A percentile compares a stretch with the other conserved stretches of the same genome.
These are phyloP conservation scores for Lordiphosa fenestrarum DNA, from an alignment of 2,888 invertebrate species.

Conservation along the genomic window DNA sequence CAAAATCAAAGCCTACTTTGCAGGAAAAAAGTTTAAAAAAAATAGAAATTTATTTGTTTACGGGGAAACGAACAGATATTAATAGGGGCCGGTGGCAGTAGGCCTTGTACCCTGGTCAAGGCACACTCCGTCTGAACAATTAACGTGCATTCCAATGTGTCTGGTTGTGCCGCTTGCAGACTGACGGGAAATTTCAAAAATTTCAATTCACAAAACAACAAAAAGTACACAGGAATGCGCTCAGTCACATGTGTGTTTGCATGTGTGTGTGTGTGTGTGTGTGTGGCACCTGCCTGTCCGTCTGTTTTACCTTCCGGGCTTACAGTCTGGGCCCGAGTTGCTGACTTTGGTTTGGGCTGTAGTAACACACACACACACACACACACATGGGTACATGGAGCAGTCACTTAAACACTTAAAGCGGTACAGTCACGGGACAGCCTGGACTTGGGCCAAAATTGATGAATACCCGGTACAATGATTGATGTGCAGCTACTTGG, in stretches of 20 bases:
- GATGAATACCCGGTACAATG: too few species aligned
- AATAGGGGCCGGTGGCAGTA: too few species aligned
- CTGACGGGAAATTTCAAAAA: slow-evolving; percentile 75
- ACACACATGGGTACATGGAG: too few species aligned
- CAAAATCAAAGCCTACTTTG: too few species aligned
- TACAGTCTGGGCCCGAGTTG: slow-evolving; percentile 15
- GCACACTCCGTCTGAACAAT: slow-evolving; percentile 42
- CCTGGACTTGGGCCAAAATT: too few species aligned
- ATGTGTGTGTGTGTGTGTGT: slow-evolving; percentile 16
- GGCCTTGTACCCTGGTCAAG: too few species aligned
- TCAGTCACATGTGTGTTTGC: slow-evolving; percentile 13
- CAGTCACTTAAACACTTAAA: too few species aligned
- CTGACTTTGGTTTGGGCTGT: slow-evolving; percentile 2
- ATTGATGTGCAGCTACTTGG: too few species aligned
- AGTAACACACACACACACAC: slow-evolving; percentile 10
- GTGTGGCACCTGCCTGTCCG: slow-evolving; percentile 8
- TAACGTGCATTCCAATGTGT: slow-evolving; percentile 69
- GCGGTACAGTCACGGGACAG: too few species aligned
- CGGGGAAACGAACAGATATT: too few species aligned
- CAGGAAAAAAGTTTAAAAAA: too few species aligned
- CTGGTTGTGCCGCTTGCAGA: slow-evolving; percentile 54
- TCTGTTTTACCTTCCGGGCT: slow-evolving; percentile 26
- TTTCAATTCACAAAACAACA: slow-evolving; percentile 72
- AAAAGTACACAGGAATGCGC: slow-evolving; percentile 49
- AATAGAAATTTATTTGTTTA: too few species aligned